Evolutionary conservation across 2,797 vertebrate genomes (phyloP), one percentile per base, ranked within the genome.

Genomic region (Taenioides sp.): DNA sequence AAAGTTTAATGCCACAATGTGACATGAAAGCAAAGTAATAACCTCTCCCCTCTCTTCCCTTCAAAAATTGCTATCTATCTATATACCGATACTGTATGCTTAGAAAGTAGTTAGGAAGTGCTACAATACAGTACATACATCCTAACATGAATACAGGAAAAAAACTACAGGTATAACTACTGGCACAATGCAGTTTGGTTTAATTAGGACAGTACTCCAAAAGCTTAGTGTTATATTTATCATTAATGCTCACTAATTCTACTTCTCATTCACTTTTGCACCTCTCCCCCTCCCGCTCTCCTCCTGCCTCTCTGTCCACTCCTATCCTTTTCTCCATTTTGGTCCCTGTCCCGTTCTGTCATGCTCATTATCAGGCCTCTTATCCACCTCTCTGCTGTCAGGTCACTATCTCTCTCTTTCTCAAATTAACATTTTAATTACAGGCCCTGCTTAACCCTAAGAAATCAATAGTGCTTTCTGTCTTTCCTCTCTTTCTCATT

Each of bases 351-450:
- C 73, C 60, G 67, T 83, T 90, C 92, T 91, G 92, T 93, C 83
- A 71, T 75, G 73, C 74, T 78, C 77, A 86, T 89, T 97, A 96
- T 97, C 96, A 96, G 90, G 89, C 83, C 89, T 93, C 92, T 96
- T 96, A 96, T 97, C 96, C 96, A 91, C 89, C 93, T 75, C 93
- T 71, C 94, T 96, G 95, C 96, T 97, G 95, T 96, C 96, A 97
- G 96, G 95, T 97, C 95, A 93, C 95, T 96, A 96, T 97, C 97
- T 96, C 95, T 96, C 95, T 97, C 95, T 95, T 94, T 96, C 95
- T 96, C 95, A 95, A 96, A 99, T 99, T 99, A 98, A 98, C 97
- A 98, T 99, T 98, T 99, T 99, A 99, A 99, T 99, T 98, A 98
- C 96, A 96, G 97, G 95, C 94, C 95, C 95, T 96, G 96, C 95